Evolutionary conservation across 2,797 vertebrate genomes (phyloP).

Genomic region (Falco novaeseelandiae): DNA sequence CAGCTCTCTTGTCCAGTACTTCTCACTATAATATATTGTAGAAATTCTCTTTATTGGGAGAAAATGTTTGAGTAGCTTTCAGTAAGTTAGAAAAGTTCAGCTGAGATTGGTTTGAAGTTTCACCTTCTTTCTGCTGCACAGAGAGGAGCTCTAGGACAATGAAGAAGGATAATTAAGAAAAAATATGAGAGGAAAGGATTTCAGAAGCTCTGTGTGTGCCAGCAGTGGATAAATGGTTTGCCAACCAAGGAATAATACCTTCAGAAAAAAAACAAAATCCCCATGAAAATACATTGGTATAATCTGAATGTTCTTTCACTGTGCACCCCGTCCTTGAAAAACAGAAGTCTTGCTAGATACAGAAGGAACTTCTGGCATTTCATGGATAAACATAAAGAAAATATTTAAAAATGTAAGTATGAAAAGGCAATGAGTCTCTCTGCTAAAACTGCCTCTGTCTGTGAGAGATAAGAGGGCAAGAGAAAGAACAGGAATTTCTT

Average conservation of each 20-base stretch:
- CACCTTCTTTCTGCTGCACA: neutral
- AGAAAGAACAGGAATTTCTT: slow-evolving; percentile 25
- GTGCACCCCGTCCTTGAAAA: neutral
- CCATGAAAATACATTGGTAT: neutral
- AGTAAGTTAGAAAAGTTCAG: neutral
- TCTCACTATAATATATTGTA: neutral
- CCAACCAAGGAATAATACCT: neutral
- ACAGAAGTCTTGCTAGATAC: neutral
- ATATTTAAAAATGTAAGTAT: neutral
- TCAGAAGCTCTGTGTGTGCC: neutral
- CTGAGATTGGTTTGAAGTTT: neutral
- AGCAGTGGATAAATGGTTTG: neutral
- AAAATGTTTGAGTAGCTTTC: neutral
- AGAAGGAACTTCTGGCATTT: neutral
- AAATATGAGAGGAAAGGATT: neutral
- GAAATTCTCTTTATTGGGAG: neutral
- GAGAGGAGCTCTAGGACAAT: neutral
- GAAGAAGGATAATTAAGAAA: neutral
- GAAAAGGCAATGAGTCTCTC: slow-evolving; percentile 34
- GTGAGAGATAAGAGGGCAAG: slow-evolving; percentile 22
- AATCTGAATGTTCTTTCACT: slow-evolving; percentile 9
- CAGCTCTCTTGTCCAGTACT: neutral
- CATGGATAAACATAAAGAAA: neutral
- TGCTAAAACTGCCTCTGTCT: slow-evolving; percentile 19
- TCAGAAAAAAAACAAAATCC: neutral